Evolutionary conservation across 2,888 invertebrate genomes (phyloP), one percentile per base, ranked within the genome.

Genomic region (Yponomeuta evonymella): DNA sequence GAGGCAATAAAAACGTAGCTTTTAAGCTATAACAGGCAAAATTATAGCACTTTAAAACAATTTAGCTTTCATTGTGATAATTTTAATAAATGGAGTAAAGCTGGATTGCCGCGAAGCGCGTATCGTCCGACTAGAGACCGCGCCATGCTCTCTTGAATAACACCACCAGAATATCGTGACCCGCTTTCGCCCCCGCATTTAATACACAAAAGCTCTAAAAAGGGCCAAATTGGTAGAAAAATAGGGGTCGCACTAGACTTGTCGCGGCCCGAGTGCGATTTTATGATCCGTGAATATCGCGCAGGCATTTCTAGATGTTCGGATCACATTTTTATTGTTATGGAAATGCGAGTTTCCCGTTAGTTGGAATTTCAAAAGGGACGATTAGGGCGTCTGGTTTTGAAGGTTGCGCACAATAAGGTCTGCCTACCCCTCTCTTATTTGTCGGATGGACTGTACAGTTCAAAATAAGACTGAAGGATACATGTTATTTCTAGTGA

Each of bases 271-370:
- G 83, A 86, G 84, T 83, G 83, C 83, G 86, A 89, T 88, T 92
- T 92, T 92, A 92, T 92, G 92, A 90, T 88, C 92, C 91, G 91
- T 90, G 92, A 92, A 92, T 90, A 91, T 89, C 90, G 87, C 88
- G 77, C 85, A 87, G 86, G 90, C 90, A 90, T 91, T 90, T 88
- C 89, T 90, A 89, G 91, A 90, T 90, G 90, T 90, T 89, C 84
- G 88, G 88, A 91, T 90, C 90, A 89, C 86, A 88, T 91, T 92
- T 91, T 92, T 91, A 92, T 92, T 92, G 92, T 92, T 89, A 92
- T 92, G 90, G 90, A 90, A 92, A 92, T 90, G 86, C 83, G 90
- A 88, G 89, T 89, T 91, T 90, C 83, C 90, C 87, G 90, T 90
- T 91, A 92, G 90, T 90, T 89, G 88, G 89, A 87, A 89, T 90